Conservation (phyloP, 2,113 vertebrate genomes). For the Tetrao urogallus region DNA sequence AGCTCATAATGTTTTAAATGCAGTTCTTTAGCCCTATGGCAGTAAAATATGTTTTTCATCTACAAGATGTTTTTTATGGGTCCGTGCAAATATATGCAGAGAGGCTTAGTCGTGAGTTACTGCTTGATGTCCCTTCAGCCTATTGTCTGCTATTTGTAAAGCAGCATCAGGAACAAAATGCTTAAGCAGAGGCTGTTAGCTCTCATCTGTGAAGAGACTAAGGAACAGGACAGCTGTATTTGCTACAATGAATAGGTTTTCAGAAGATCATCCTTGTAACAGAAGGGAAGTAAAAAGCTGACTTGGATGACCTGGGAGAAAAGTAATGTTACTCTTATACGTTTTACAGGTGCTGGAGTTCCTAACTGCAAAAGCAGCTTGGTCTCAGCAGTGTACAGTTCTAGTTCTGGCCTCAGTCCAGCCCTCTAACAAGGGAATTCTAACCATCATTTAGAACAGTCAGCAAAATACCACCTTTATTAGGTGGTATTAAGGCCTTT, state of each 20-base stretch:
- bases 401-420: neutral
- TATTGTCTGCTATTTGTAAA: neutral
- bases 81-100: neutral
- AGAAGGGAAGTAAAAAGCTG: neutral
- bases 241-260: neutral
- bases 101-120: neutral
- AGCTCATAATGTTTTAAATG: neutral
- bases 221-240: neutral
- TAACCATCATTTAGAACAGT: neutral
- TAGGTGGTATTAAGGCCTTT: neutral
- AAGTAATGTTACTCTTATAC: neutral
- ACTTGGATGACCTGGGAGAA: neutral
- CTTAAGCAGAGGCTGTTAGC: neutral
- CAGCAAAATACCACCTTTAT: neutral
- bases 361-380: neutral
- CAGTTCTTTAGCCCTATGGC: neutral
- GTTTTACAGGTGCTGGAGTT: neutral
- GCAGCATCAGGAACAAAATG: neutral
- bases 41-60: neutral
- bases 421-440: neutral
- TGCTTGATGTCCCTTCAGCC: neutral
- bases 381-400: neutral
- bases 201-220: neutral
- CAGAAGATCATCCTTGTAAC: neutral
- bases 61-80: neutral